Percentiles rank a stretch among this genome's conserved stretches.
Conservation (phyloP, 2,797 vertebrate genomes). For the Enteromius anoplus region DNA sequence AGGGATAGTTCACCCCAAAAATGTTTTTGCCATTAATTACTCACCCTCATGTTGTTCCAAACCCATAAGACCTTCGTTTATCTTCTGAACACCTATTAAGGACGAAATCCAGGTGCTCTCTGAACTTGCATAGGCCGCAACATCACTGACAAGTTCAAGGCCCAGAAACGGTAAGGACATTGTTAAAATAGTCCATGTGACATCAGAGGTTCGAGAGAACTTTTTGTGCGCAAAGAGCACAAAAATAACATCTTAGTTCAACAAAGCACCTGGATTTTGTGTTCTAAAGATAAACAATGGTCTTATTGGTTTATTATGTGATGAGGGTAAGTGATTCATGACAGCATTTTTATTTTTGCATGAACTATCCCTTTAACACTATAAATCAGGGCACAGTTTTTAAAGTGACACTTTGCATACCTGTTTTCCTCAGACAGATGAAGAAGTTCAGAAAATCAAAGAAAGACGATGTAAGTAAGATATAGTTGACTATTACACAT, state of each 20-base stretch:
- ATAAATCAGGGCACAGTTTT: background rate
- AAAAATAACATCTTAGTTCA: background rate
- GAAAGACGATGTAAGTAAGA: slow-evolving; percentile 88
- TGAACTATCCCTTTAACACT: background rate
- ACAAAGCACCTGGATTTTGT: background rate
- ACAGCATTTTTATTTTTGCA: background rate
- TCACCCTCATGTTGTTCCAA: background rate
- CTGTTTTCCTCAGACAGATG: slow-evolving; percentile 85
- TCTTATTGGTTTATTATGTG: background rate
- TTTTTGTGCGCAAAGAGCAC: background rate
- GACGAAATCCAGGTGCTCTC: background rate
- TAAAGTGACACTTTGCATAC: background rate
- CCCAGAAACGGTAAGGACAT: background rate
- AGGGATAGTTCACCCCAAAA: background rate
- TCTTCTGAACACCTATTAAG: background rate
- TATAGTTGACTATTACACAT: background rate
- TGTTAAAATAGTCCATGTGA: background rate
- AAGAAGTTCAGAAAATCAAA: slow-evolving; percentile 91
- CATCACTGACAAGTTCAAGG: background rate
- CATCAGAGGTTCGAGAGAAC: background rate
- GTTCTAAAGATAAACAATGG: background rate
- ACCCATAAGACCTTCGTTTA: background rate
- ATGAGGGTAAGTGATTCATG: background rate
- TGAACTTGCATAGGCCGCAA: background rate
- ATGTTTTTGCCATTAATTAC: background rate